A percentile compares a stretch with the other conserved stretches of the same genome.
phyloP scores from a whole-genome alignment of 2,888 invertebrate genomes.

The Stenurella melanura region DNA sequence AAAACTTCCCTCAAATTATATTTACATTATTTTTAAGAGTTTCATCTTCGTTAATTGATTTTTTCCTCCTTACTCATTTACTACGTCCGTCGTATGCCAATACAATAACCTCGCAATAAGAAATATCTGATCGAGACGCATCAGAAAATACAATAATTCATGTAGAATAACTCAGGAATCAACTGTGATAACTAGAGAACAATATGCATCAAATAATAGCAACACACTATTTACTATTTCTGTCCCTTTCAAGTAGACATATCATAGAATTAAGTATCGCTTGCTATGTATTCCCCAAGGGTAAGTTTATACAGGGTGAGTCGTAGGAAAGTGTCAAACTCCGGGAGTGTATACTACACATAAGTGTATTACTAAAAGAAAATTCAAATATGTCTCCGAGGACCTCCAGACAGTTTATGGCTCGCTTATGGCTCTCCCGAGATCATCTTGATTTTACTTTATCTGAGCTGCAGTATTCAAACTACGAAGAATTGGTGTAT shows the following conservation, averaged over 20 bases:
- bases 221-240: constrained; percentile 45
- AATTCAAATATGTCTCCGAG: too few relatives aligned
- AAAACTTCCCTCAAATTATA: constrained; percentile 3
- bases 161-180: constrained; percentile 21
- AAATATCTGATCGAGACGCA: not conserved
- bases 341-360: too few relatives aligned
- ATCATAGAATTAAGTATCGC: constrained; percentile 56
- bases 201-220: constrained; percentile 48
- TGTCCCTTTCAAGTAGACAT: constrained; percentile 48
- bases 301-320: constrained; percentile 65
- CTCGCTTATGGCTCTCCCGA: too few relatives aligned
- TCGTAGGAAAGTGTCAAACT: too few relatives aligned
- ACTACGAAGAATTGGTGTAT: too few relatives aligned
- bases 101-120: not conserved
- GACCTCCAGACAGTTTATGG: too few relatives aligned
- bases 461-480: too few relatives aligned
- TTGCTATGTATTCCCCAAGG: constrained; percentile 75
- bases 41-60: not conserved
- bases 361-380: too few relatives aligned
- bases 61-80: not conserved
- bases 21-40: not conserved
- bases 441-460: too few relatives aligned
- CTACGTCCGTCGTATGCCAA: not conserved
- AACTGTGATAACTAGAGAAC: constrained; percentile 24
- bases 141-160: constrained; percentile 1